These are phyloP conservation scores for Pterocles orientalis DNA, from an alignment of 2,113 vertebrate species.

Conservation along the genomic window DNA sequence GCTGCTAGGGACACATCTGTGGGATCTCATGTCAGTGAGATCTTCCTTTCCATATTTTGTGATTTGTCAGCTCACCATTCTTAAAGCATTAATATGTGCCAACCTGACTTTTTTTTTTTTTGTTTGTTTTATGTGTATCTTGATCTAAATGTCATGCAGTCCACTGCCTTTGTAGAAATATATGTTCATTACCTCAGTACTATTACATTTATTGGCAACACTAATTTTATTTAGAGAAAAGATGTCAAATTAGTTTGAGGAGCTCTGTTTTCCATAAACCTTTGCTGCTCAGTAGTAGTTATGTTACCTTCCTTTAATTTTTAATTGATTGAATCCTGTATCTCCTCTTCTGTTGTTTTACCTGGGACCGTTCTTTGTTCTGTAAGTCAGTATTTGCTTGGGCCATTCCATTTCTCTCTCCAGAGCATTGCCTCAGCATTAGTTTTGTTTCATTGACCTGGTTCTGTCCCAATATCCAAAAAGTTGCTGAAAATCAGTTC, in stretches of 20 bases:
- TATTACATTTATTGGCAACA: constrained; percentile 45
- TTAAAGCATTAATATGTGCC: not conserved
- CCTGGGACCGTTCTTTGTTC: not conserved
- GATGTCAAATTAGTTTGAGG: constrained; percentile 55
- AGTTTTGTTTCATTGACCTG: not conserved
- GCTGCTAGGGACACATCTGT: not conserved
- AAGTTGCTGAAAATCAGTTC: not conserved
- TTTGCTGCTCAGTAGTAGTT: constrained; percentile 34
- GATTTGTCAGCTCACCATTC: not conserved
- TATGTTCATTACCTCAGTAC: constrained; percentile 24
- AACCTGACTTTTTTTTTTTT: not conserved
- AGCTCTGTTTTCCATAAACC: constrained; percentile 64
- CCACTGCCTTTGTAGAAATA: not conserved
- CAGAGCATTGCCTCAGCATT: not conserved
- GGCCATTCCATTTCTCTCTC: not conserved
- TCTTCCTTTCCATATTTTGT: not conserved
- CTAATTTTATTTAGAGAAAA: constrained; percentile 65
- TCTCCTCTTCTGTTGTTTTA: not conserved
- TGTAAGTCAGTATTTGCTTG: not conserved
- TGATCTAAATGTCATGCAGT: constrained; percentile 13
- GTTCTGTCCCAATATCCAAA: not conserved
- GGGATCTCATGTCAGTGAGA: not conserved
- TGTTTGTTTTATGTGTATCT: not conserved
- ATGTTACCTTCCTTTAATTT: constrained; percentile 55
- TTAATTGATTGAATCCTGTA: constrained; percentile 23